phyloP scores from a whole-genome alignment of 2,888 invertebrate species.

The Tenthredo notha region DNA sequence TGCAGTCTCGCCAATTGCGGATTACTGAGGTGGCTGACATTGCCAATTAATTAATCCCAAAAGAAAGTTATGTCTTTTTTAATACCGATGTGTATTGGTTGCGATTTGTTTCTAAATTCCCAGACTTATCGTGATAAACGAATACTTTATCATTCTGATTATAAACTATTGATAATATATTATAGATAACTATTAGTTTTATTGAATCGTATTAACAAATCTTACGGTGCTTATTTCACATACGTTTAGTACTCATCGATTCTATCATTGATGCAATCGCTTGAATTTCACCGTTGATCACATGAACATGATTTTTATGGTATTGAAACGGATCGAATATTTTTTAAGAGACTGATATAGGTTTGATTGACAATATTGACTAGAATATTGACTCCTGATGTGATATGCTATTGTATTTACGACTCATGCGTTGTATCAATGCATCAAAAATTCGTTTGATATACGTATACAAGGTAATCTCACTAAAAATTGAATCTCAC shows the following conservation, averaged over 20 bases:
- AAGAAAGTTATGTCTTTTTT: neutral
- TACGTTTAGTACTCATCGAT: neutral
- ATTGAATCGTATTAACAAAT: neutral
- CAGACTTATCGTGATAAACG: neutral
- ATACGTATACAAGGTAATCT: neutral
- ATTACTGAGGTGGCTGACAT: neutral
- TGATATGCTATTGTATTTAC: neutral
- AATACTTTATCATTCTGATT: neutral
- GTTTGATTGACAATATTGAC: neutral
- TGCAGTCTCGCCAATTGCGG: neutral
- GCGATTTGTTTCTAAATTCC: neutral
- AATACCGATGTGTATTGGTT: neutral
- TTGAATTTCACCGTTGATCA: neutral
- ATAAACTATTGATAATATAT: neutral
- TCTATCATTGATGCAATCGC: neutral
- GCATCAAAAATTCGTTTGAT: neutral
- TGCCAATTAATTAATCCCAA: neutral
- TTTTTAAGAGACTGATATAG: neutral
- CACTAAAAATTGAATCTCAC: neutral
- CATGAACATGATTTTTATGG: neutral
- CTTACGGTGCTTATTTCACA: neutral
- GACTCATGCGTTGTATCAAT: constrained; percentile 9
- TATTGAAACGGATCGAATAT: neutral
- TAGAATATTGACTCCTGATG: neutral
- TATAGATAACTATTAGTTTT: neutral